Evolutionary conservation across 2,888 invertebrate species (phyloP).

Genomic region (Spatulosminthurus flaviceps): DNA sequence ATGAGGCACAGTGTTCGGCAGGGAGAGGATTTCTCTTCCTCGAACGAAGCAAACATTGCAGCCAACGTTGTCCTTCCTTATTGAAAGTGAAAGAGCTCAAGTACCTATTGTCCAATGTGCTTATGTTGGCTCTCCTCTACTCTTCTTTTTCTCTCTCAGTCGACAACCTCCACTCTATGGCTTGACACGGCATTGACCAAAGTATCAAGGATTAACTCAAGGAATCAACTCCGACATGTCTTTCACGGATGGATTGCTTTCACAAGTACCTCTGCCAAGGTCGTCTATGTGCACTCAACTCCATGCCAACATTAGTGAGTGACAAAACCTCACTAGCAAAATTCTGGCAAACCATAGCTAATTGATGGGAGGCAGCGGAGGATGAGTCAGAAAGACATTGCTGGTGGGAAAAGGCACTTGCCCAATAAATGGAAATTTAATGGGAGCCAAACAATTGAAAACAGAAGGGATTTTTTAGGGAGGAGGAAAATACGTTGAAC

Average conservation of each 20-base stretch:
- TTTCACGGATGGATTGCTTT: background rate
- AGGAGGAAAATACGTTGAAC: background rate
- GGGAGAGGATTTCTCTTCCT: too few relatives aligned
- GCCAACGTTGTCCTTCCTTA: slow-evolving; percentile 10
- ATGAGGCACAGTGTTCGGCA: too few relatives aligned
- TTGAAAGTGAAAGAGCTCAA: slow-evolving; percentile 36
- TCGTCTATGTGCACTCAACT: background rate
- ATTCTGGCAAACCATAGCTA: background rate
- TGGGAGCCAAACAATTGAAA: background rate
- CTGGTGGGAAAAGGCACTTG: background rate
- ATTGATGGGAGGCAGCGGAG: background rate
- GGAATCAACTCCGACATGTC: slow-evolving; percentile 14
- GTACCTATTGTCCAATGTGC: slow-evolving; percentile 21
- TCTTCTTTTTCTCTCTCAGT: too few relatives aligned
- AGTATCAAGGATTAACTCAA: slow-evolving; percentile 8
- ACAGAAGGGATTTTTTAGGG: background rate
- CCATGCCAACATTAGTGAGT: background rate
- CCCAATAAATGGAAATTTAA: background rate
- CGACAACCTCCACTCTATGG: too few relatives aligned
- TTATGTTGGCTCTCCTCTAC: background rate
- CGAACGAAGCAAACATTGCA: background rate
- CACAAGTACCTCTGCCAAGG: background rate
- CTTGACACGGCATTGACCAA: background rate
- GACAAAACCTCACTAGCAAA: too few relatives aligned
- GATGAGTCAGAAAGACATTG: background rate